phyloP scores from a whole-genome alignment of 2,113 vertebrate genomes.

The Dicaeum eximium region DNA sequence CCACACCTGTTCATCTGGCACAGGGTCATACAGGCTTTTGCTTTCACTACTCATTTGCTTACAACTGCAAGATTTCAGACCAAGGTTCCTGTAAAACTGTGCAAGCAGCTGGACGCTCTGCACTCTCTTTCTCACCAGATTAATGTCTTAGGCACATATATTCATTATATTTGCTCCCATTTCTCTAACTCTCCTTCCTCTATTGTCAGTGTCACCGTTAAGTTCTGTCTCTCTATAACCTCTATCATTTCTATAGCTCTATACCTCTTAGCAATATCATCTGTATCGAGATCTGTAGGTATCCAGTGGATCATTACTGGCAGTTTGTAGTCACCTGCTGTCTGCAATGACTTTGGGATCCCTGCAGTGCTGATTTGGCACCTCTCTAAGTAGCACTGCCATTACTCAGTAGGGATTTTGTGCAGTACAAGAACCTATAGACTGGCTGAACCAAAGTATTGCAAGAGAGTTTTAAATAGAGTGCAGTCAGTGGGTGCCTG shows the following conservation, averaged over 20 bases:
- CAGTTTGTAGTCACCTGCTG: slow-evolving; percentile 17
- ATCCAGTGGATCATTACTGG: neutral
- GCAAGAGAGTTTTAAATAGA: slow-evolving; percentile 59
- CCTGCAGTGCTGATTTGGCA: slow-evolving; percentile 14
- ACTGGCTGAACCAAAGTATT: slow-evolving; percentile 49
- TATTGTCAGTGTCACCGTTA: neutral
- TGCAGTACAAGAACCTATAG: slow-evolving; percentile 35
- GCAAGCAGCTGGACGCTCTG: neutral
- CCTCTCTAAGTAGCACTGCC: slow-evolving; percentile 30
- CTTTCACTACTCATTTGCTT: neutral
- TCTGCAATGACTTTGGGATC: neutral
- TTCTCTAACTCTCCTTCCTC: neutral
- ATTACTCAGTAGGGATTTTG: slow-evolving; percentile 45
- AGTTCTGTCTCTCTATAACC: neutral
- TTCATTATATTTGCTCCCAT: neutral
- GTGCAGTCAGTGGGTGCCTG: slow-evolving; percentile 49
- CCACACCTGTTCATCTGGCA: neutral
- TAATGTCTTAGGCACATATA: neutral
- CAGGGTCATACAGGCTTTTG: neutral
- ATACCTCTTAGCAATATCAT: neutral
- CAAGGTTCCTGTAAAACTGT: neutral
- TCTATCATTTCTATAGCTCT: neutral
- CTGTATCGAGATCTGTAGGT: neutral
- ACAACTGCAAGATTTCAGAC: neutral
- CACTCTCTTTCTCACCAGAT: neutral